Evolutionary conservation across 2,113 vertebrate genomes (phyloP).

Genomic region (Promerops cafer): DNA sequence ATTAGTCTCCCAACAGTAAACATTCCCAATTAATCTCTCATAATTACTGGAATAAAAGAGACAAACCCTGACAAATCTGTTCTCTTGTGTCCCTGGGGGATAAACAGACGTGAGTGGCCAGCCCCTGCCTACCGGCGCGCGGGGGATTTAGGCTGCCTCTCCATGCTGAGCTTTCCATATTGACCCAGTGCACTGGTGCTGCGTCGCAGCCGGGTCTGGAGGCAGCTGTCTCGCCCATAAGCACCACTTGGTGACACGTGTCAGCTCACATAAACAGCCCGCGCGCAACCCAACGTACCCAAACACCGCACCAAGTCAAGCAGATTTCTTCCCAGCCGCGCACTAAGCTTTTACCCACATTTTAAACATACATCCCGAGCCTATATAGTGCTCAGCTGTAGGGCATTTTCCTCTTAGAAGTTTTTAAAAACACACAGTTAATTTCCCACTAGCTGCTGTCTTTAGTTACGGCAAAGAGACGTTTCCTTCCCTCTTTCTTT

Average conservation of each 20-base stretch:
- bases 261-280: not conserved
- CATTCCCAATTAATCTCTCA: conserved; percentile 5
- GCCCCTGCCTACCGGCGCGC: not conserved
- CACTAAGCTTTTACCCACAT: not conserved
- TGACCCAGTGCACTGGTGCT: not conserved
- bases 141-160: not conserved
- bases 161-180: not conserved
- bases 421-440: not conserved
- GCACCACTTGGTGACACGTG: not conserved
- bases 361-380: not conserved
- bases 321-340: not conserved
- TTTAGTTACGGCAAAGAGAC: not conserved
- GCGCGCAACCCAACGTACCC: not conserved
- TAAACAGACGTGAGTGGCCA: conserved; percentile 22
- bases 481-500: not conserved
- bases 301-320: not conserved
- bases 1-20: not conserved
- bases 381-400: not conserved
- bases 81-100: not conserved
- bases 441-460: not conserved
- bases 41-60: conserved; percentile 30
- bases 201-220: not conserved
- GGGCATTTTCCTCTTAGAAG: not conserved
- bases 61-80: conserved; percentile 34
- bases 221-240: not conserved